A percentile compares a stretch with the other conserved stretches of the same genome.
phyloP scores from a whole-genome alignment of 2,797 vertebrate species.

The Tragelaphus eurycerus region DNA sequence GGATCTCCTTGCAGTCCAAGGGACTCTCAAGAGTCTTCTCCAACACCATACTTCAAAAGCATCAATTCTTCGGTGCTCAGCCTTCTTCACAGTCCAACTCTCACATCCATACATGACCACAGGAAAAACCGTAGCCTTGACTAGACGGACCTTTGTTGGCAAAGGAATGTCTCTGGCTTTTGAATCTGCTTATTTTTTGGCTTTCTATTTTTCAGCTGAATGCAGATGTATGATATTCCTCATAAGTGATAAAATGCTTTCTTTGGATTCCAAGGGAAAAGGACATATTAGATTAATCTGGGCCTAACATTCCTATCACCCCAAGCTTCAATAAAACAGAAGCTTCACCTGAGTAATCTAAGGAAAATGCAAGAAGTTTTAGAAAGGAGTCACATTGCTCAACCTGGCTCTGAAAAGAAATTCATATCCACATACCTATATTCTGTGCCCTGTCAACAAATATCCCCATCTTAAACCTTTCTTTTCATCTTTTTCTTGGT shows the following conservation, averaged over 20 bases:
- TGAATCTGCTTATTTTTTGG: neutral
- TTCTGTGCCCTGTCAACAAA: neutral
- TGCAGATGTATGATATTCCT: constrained; percentile 9
- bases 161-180: no score
- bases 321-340: constrained; percentile 24
- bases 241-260: constrained; percentile 44
- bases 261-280: constrained; percentile 37
- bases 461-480: neutral
- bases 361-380: neutral
- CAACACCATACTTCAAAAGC: no score
- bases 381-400: neutral
- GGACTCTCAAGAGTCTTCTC: no score
- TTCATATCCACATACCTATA: neutral
- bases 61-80: no score
- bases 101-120: no score
- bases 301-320: constrained; percentile 14
- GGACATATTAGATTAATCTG: constrained; percentile 16
- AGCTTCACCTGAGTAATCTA: neutral
- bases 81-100: no score
- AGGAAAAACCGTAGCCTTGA: no score
- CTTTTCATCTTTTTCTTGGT: neutral
- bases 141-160: no score
- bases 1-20: no score
- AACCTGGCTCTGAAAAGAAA: neutral
- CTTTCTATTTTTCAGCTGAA: constrained; percentile 40